Evolutionary conservation across 1,140 invertebrate genomes (phyloP), one percentile per base, ranked within the genome.

Genomic region (Charaxes varanes): DNA sequence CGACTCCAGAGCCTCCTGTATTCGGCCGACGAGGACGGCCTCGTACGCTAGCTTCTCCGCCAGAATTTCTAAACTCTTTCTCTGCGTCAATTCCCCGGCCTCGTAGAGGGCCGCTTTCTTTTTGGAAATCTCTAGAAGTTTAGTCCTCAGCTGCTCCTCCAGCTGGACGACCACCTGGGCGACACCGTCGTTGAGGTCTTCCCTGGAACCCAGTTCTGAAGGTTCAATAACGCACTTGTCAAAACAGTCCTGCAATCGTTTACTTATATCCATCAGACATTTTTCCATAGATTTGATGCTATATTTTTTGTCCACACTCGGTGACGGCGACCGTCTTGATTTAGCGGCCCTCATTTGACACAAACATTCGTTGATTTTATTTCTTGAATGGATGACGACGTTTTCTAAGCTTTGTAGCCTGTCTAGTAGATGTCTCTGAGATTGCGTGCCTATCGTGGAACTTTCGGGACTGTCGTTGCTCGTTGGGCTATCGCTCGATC

Each of bases 11-110:
- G 87, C 87, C 53, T 86, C 86, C 50, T 88, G 88, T 18, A 91
- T 85, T 48, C 87, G 85, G 13, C 85, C 82, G 18, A 92, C 79
- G 30, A 92, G 77, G 10, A 92, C 87, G 19, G 89, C 90, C 78
- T 94, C 92, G 62, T 90, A 93, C 0, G 92, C 91, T 12, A 93
- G 78, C 53, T 92, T 90, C 62, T 93, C 91, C 1, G 91, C 91
- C 41, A 93, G 68, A 31, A 93, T 83, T 56, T 90, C 88, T 40
- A 91, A 68, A 56, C 88, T 90, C 30, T 89, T 88, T 46, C 88
- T 85, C 21, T 87, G 86, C 35, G 90, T 89, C 38, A 92, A 84
- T 49, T 89, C 86, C 28, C 89, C 89, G 4, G 87, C 85, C 38
- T 88, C 85, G 26, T 87, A 81, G 3, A 93, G 70, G 5, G 77